phyloP scores from a whole-genome alignment of 2,888 invertebrate genomes.

The Eurytoma adleriae region DNA sequence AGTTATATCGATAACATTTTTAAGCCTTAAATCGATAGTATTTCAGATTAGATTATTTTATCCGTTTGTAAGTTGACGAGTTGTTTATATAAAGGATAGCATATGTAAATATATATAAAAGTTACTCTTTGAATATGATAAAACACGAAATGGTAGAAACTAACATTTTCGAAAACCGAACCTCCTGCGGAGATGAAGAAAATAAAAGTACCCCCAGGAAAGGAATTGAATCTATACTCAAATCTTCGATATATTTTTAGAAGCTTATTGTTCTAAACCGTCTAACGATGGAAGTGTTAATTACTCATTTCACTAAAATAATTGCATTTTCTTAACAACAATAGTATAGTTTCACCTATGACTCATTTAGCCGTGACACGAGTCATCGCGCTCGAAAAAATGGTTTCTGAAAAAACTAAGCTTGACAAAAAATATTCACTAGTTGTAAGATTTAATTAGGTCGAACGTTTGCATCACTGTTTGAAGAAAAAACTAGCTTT shows the following conservation, averaged over 20 bases:
- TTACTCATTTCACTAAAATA: slow-evolving; percentile 31
- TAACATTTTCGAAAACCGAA: slow-evolving; percentile 8
- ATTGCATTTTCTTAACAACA: slow-evolving; percentile 39
- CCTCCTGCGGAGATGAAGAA: background rate
- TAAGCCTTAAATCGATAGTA: slow-evolving; percentile 17
- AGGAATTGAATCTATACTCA: slow-evolving; percentile 36
- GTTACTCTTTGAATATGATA: background rate
- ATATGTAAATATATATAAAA: background rate
- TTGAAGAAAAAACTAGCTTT: background rate
- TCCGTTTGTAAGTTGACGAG: slow-evolving; percentile 12
- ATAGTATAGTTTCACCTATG: slow-evolving; percentile 33
- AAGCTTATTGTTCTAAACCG: slow-evolving; percentile 25
- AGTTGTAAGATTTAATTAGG: slow-evolving; percentile 19
- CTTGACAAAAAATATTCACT: slow-evolving; percentile 16
- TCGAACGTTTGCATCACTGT: slow-evolving; percentile 20
- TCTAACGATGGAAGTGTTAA: slow-evolving; percentile 17
- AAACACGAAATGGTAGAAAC: background rate
- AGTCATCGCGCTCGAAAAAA: slow-evolving; percentile 31
- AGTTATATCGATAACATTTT: slow-evolving; percentile 17
- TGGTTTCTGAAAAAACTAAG: slow-evolving; percentile 28
- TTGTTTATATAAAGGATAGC: background rate
- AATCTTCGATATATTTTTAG: slow-evolving; percentile 51
- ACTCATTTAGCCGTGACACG: slow-evolving; percentile 26
- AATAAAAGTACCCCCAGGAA: slow-evolving; percentile 2
- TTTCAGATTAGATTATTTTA: slow-evolving; percentile 29